Conservation (phyloP, 1,140 invertebrate species). For the Caligus rogercresseyi region DNA sequence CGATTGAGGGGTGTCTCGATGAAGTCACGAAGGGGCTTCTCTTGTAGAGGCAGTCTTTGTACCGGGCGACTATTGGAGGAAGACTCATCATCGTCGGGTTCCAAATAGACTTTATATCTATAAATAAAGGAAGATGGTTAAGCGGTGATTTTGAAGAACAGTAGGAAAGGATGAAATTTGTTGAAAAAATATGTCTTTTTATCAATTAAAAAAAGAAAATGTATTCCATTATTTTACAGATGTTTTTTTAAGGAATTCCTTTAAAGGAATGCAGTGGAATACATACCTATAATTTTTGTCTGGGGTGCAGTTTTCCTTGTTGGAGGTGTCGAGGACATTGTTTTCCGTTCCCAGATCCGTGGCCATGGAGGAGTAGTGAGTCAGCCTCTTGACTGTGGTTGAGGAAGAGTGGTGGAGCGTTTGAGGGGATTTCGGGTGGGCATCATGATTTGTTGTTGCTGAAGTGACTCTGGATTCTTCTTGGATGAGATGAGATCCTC, state of each 20-base stretch:
- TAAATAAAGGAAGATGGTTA: not conserved
- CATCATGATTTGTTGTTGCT: not conserved
- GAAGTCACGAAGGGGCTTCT: not conserved
- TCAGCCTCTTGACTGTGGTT: conserved; percentile 10
- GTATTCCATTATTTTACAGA: too few relatives aligned
- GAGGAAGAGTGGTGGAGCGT: not conserved
- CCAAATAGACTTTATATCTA: conserved; percentile 17
- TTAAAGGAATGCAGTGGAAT: not conserved
- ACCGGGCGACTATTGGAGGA: not conserved
- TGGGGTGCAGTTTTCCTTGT: conserved; percentile 11
- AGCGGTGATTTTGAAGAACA: too few relatives aligned
- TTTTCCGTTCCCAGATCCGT: not conserved
- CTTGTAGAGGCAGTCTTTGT: conserved; percentile 3
- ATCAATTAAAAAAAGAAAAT: too few relatives aligned
- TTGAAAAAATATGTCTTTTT: too few relatives aligned
- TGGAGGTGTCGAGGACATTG: not conserved
- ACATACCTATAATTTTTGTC: conserved; percentile 1
- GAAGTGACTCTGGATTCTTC: not conserved
- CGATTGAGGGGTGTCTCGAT: not conserved
- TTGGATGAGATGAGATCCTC: too few relatives aligned
- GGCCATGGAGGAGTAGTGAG: conserved; percentile 16
- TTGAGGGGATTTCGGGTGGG: not conserved
- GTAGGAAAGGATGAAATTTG: too few relatives aligned
- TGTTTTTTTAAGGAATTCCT: not conserved
- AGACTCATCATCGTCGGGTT: conserved; percentile 13